Evolutionary conservation across 2,888 invertebrate genomes (phyloP), one percentile per base, ranked within the genome.

Genomic region (Marasmarcha lunaedactyla): DNA sequence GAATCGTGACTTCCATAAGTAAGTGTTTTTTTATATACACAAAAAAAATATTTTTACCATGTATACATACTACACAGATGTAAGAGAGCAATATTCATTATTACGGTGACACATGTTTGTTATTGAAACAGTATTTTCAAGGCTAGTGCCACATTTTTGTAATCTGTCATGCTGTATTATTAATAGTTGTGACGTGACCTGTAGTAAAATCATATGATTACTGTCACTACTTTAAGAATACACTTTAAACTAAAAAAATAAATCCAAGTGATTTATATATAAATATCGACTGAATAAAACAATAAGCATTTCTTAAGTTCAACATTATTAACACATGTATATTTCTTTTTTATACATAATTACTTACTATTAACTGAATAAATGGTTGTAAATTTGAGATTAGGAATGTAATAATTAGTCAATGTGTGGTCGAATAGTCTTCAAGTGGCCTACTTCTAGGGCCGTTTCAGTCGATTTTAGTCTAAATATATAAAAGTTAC

Each of bases 71-170:
- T 41, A 46, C 48, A 48, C 43, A 48, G 37, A 37, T 34, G 37
- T 36, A 15, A 40, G 42, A 46, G 46, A 45, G 47, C 49, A 46
- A 47, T 44, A 44, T 44, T 36, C 37, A 36, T 41, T 42, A 42
- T 40, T 37, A 33, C 10, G 10, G 5, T 27, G 38, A 38, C 33
- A 44, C 34, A 36, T 25, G 3, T 39, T 36, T 34, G 9, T 6
- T 33, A 36, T 39, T 37, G 37, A 33, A 43, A 48, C 48, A 51
- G 48, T 51, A 48, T 47, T 47, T 46, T 38, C 40, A 51, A 56
- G 56, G 59, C 58, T 53, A 55, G 57, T 55, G 57, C 55, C 55
- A 47, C 35, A 37, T 44, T 41, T 35, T 20, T 35, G 36, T 40
- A 38, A 15, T 15, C 15, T 36, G 13, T 14, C 30, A 25, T 12